Percentiles rank a stretch among this genome's conserved stretches.
Evolutionary conservation across 1,140 invertebrate genomes (phyloP).

Genomic region (Cotesia glomerata): DNA sequence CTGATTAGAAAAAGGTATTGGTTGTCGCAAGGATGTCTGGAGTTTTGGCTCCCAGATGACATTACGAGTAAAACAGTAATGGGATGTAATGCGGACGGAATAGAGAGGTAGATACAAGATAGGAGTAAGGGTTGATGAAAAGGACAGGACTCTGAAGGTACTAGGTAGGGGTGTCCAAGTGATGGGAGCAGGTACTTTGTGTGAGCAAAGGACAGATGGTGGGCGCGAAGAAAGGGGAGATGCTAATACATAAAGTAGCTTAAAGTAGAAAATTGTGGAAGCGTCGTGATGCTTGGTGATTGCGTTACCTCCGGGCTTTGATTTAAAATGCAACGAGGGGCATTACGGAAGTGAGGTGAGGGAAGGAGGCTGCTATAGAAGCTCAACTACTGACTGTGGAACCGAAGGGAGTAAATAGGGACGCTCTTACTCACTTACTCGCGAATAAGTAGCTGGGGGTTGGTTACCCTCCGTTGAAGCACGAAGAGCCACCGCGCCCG

Average conservation of each 20-base stretch:
- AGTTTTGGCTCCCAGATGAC: not conserved
- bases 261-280: slow-evolving; percentile 67
- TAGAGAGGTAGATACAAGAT: not conserved
- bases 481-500: not conserved
- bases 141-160: slow-evolving; percentile 25
- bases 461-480: too few relatives aligned
- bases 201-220: not conserved
- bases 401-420: slow-evolving; percentile 31
- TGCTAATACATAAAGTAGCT: slow-evolving; percentile 66
- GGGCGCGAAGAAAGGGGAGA: slow-evolving; percentile 30
- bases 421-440: not conserved
- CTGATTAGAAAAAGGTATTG: slow-evolving; percentile 43
- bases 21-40: slow-evolving; percentile 24
- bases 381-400: not conserved
- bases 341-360: slow-evolving; percentile 37
- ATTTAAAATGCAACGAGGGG: slow-evolving; percentile 65
- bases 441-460: too few relatives aligned
- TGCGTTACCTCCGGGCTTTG: slow-evolving; percentile 65
- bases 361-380: slow-evolving; percentile 25
- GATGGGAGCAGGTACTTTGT: slow-evolving; percentile 9
- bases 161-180: not conserved
- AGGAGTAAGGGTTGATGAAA: slow-evolving; percentile 26
- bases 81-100: not conserved
- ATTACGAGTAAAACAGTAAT: slow-evolving; percentile 13
- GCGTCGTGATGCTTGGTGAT: slow-evolving; percentile 65